A percentile compares a stretch with the other conserved stretches of the same genome.
Conservation (phyloP, 2,113 vertebrate species). For the Chlorodrepanis virens region DNA sequence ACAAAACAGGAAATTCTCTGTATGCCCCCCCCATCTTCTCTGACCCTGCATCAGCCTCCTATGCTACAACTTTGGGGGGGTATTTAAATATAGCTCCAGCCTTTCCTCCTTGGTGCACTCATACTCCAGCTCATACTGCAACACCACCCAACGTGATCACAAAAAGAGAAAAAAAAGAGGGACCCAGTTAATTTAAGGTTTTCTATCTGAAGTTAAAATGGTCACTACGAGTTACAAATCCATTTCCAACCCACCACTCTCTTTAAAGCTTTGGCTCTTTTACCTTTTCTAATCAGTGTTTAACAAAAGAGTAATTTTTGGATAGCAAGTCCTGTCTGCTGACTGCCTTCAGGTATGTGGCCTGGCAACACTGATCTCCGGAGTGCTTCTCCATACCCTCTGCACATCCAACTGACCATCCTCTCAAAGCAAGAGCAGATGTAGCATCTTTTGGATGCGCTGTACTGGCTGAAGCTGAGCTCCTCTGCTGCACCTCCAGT, state of each 20-base stretch:
- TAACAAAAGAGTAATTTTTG: neutral
- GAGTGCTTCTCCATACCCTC: neutral
- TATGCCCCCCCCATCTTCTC: neutral
- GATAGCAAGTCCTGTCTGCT: neutral
- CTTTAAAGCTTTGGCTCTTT: neutral
- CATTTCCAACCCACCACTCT: neutral
- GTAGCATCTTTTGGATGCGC: neutral
- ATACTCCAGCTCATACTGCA: neutral
- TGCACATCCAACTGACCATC: neutral
- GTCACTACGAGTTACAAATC: neutral
- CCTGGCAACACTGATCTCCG: neutral
- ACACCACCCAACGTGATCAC: neutral
- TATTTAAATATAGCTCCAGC: neutral
- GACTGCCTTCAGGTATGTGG: neutral
- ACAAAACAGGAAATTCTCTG: neutral
- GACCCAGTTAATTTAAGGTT: neutral
- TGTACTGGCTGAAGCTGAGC: neutral
- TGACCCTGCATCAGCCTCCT: neutral
- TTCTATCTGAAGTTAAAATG: neutral
- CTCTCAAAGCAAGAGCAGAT: neutral
- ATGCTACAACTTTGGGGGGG: fast-evolving
- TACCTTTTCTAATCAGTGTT: neutral
- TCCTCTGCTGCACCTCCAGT: neutral
- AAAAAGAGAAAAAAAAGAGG: neutral
- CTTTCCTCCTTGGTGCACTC: neutral